phyloP scores from a whole-genome alignment of 2,113 vertebrate genomes.

The Brachionichthys hirsutus region DNA sequence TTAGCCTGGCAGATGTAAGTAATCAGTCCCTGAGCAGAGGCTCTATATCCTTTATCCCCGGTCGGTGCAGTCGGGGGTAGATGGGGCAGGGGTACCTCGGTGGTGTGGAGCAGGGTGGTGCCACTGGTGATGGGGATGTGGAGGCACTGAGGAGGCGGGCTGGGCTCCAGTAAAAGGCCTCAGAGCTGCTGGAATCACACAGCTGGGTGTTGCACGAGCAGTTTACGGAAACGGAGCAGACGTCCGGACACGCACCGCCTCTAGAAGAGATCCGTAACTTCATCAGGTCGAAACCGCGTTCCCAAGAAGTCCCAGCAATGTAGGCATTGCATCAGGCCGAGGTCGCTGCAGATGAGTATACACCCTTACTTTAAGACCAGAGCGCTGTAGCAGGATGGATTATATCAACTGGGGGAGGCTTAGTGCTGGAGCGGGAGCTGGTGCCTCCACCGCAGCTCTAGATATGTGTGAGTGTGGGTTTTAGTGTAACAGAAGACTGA shows the following conservation, averaged over 20 bases:
- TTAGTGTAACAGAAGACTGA: conserved; percentile 65
- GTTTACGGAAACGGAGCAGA: conserved; percentile 24
- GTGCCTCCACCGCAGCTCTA: conserved; percentile 36
- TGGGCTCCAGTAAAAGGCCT: conserved; percentile 15
- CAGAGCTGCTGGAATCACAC: conserved; percentile 12
- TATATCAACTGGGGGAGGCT: conserved; percentile 54
- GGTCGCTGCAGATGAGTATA: conserved; percentile 4
- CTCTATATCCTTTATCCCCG: conserved; percentile 92
- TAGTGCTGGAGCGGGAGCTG: conserved; percentile 40
- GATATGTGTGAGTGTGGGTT: conserved; percentile 59
- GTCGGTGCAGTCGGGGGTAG: conserved; percentile 80
- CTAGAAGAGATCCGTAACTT: conserved; percentile 20
- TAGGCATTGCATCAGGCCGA: conserved; percentile 1
- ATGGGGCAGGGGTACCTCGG: conserved; percentile 63
- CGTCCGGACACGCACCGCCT: conserved; percentile 11
- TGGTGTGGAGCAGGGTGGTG: conserved; percentile 59
- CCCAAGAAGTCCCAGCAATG: not conserved
- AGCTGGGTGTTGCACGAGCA: conserved; percentile 1
- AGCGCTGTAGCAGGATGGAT: conserved; percentile 44
- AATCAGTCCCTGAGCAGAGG: conserved; percentile 82
- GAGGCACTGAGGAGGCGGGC: conserved; percentile 20
- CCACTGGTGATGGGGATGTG: conserved; percentile 53
- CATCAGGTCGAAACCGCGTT: conserved; percentile 6
- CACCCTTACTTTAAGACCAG: conserved; percentile 19
- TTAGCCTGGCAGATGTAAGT: conserved; percentile 87